Base-by-base conservation (phyloP, 2,888 invertebrate species). In the Dexiosoma caninum region DNA sequence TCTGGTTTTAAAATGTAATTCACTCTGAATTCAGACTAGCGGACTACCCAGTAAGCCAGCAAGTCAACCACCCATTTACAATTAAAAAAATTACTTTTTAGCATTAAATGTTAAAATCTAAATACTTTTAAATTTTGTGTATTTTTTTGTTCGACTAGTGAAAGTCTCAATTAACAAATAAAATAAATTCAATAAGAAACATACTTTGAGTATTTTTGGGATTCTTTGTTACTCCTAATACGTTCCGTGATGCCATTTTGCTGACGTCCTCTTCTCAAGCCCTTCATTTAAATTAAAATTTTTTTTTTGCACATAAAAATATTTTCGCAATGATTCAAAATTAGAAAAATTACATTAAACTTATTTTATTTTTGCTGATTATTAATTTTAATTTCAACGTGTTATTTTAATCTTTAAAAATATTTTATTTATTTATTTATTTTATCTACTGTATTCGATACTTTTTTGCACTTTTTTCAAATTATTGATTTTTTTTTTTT, bases 161-260 rank as follows among this genome's bases (percentile, higher is more conserved):
- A n/a, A n/a, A n/a, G n/a, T n/a, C n/a, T n/a, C n/a, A n/a, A n/a
- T n/a, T n/a, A n/a, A n/a, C n/a, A n/a, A n/a, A n/a, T n/a, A n/a
- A n/a, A n/a, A n/a, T n/a, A n/a, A 16, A 49, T 16, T 14, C 2
- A 40, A 40, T 4, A 37, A 60, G 44, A 0, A 51, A 81, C 83
- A 79, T 84, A 84, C 84, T 84, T 84, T 69, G 83, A 37, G 42
- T 51, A 35, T 53, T 84, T 84, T 42, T 84, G 83, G 14, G 60
- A 74, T 23, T 82, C 87, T 77, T 88, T 88, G 62, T 81, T 85
- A 83, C 78, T 84, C 83, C 86, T 88, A 23, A 30, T 55, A 40
- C 87, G 85, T 66, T 85, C 86, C 60, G 85, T 16, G 62, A 72
- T 86, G 64, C 85, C 87, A 87, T 87, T 84, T 79, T 86, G 86